Base-by-base conservation (phyloP, 2,888 invertebrate genomes). In the Portevinia maculata region DNA sequence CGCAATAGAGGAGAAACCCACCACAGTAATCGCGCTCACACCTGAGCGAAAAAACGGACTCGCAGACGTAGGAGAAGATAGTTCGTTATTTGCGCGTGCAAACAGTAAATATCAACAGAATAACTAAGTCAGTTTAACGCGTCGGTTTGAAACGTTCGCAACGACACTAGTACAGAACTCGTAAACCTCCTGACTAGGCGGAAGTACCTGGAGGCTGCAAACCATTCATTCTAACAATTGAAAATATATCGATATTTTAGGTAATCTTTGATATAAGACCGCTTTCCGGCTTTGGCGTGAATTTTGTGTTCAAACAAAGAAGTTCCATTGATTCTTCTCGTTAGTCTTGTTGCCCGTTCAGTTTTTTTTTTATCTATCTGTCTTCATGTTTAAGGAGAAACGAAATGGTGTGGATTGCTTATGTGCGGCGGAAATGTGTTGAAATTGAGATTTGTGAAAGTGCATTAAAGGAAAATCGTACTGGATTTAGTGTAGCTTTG, bases 21-120 rank as follows among this genome's bases (percentile, higher is more conserved):
- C 76, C 81, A 64, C 64, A 55, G 55, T 48, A 48, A 11, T 32
- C 41, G 41, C 32, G 17, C 62, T 78, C 57, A 70, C 75, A 81
- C 79, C 78, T 78, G 64, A 59, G 53, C 65, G 34, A 53, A 17
- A 34, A 64, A 24, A 44, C 34, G 30, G 55, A 64, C 28, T 73
- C 46, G 64, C 32, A 74, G 19, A 6, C 28, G 19, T 30, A 60
- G 62, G 65, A 75, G 65, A 79, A 67, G 74, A 67, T 76, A 46
- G 46, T 50, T 59, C 48, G 71, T 39, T 71, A 65, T 48, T 65
- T 73, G 78, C 67, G 78, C 83, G 78, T 78, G 78, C 67, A 73
- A 78, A 73, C 73, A 62, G 71, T 67, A 78, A 75, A 79, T 62
- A 79, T 79, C 44, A 67, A 62, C 67, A 44, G 67, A 78, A 78